Conservation (phyloP, 1,140 invertebrate species). For the Homalodisca vitripennis region DNA sequence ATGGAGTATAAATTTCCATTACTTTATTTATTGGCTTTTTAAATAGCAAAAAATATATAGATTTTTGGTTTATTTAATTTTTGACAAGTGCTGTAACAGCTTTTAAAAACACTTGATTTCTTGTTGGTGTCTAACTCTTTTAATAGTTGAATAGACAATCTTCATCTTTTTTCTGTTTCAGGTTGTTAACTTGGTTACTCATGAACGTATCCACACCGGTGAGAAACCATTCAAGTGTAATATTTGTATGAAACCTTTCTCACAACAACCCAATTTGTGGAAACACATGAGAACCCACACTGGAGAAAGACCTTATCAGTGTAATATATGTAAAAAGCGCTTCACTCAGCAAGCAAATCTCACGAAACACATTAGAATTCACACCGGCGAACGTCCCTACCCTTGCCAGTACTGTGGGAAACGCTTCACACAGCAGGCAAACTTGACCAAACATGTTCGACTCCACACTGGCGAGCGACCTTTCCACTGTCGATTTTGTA, state of each 20-base stretch:
- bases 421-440: conserved; percentile 56
- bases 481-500: conserved; percentile 59
- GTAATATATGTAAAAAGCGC: conserved; percentile 36
- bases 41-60: too few relatives aligned
- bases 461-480: conserved; percentile 65
- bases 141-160: too few relatives aligned
- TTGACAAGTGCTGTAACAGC: too few relatives aligned
- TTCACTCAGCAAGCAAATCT: conserved; percentile 65
- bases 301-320: conserved; percentile 52
- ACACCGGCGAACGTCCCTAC: conserved; percentile 64
- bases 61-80: too few relatives aligned
- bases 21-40: too few relatives aligned
- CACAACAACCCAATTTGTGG: conserved; percentile 42
- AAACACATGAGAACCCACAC: conserved; percentile 48
- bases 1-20: too few relatives aligned
- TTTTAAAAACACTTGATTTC: too few relatives aligned
- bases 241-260: conserved; percentile 48
- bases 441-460: conserved; percentile 51
- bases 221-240: conserved; percentile 46
- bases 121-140: too few relatives aligned
- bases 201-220: conserved; percentile 51
- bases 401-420: conserved; percentile 60
- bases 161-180: too few relatives aligned
- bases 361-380: conserved; percentile 67
- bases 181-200: conserved; percentile 37